phyloP scores from a whole-genome alignment of 2,113 vertebrate species.

The Prinia subflava region DNA sequence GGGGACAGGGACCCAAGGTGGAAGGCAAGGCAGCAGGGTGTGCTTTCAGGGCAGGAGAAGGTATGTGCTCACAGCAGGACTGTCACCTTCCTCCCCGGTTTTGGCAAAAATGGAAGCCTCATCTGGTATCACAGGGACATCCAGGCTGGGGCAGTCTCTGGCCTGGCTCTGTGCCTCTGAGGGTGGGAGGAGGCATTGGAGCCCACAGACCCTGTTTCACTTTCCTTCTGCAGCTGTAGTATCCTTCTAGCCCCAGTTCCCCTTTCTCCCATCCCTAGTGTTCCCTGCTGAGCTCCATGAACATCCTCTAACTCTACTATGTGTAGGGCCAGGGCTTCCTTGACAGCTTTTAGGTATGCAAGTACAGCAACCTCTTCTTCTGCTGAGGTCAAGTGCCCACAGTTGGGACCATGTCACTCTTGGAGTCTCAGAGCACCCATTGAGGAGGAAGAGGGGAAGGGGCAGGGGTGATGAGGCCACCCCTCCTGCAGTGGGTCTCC shows the following conservation, averaged over 20 bases:
- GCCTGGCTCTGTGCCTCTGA: background rate
- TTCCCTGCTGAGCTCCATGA: background rate
- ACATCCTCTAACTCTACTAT: background rate
- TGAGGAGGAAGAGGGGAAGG: background rate
- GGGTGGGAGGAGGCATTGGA: background rate
- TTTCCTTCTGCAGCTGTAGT: background rate
- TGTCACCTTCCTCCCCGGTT: background rate
- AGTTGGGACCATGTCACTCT: background rate
- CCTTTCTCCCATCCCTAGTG: accelerated
- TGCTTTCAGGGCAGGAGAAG: background rate
- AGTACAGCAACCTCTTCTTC: background rate
- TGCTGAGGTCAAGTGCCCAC: background rate
- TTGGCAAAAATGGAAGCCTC: background rate
- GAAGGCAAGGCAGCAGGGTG: background rate
- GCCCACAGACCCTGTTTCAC: background rate
- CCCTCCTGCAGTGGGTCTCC: background rate
- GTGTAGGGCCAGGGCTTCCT: background rate
- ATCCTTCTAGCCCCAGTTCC: background rate
- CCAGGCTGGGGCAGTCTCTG: background rate
- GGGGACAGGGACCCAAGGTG: accelerated
- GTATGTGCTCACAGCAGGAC: background rate
- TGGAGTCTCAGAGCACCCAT: background rate
- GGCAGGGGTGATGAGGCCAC: background rate
- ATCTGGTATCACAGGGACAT: background rate
- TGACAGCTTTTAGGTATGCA: accelerated